Base-by-base conservation (phyloP, 2,888 invertebrate species). In the Ophion slaviceki region DNA sequence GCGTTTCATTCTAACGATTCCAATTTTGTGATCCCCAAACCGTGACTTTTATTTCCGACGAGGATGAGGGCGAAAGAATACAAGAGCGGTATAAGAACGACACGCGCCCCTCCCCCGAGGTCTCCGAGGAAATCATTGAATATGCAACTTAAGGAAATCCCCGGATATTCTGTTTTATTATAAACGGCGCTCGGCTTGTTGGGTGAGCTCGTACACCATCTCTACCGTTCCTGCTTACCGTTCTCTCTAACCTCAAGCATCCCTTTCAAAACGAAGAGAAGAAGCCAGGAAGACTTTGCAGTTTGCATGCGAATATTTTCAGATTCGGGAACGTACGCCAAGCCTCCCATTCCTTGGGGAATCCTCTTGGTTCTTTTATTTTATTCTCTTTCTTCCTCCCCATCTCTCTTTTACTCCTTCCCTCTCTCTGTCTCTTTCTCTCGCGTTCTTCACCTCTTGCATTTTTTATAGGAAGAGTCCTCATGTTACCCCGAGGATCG, bases 101-200 rank as follows among this genome's bases (percentile, higher is more conserved):
- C 89, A 88, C 47, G 14, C 11, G 47, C 47, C 86, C 89, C 85
- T 89, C 87, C 85, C 89, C 87, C n/a, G 89, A 91, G 93, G 96
- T 96, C 96, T 96, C 96, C 94, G 95, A 96, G 96, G 96, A 96
- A 96, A 96, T 96, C 96, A 96, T 96, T 96, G 96, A 96, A 95
- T 96, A 96, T 96, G 96, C 96, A 96, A 96, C 96, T 96, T 93
- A 93, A 92, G 93, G 89, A 93, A 94, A 94, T 94, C 93, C 93
- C 91, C 89, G 93, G 91, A 93, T 94, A 94, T 93, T 93, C 92
- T 92, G 92, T 93, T 93, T 94, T 93, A 93, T 93, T 93, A 93
- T 93, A 92, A 93, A 93, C 92, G 91, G 89, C 74, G 68, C 62
- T 74, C 70, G 64, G 61, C 57, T 61, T 72, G 76, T 70, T 70